Conservation (phyloP, 2,888 invertebrate species). For the Hirtodrosophila duncani region DNA sequence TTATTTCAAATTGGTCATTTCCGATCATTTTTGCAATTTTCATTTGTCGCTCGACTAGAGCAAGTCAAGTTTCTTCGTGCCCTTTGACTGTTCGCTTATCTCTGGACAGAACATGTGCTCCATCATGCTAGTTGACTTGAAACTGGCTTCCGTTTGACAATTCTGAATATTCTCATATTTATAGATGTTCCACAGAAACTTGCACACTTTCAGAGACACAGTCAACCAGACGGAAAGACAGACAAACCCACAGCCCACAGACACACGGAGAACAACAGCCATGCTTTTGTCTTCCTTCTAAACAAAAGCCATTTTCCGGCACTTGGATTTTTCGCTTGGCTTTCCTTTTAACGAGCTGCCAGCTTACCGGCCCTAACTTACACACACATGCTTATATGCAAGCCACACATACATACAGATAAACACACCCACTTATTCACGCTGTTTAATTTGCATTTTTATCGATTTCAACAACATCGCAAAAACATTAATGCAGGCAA, state of each 20-base stretch:
- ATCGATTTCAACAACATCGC: constrained; percentile 50
- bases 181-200: constrained; percentile 8
- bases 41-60: constrained; percentile 60
- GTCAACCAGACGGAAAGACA: not conserved
- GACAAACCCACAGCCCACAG: not conserved
- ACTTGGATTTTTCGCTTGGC: constrained; percentile 41
- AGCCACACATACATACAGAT: constrained; percentile 14
- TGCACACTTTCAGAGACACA: too few species aligned
- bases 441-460: constrained; percentile 73
- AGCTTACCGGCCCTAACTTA: constrained; percentile 7
- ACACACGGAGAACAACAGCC: constrained; percentile 12
- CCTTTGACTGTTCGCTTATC: not conserved
- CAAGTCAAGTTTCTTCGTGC: constrained; percentile 14
- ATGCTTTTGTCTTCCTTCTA: constrained; percentile 15
- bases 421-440: constrained; percentile 33
- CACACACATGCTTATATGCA: constrained; percentile 7
- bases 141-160: constrained; percentile 59
- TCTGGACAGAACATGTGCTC: constrained; percentile 40
- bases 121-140: constrained; percentile 57
- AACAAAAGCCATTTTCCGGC: constrained; percentile 64
- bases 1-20: constrained; percentile 74
- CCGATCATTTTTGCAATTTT: constrained; percentile 64
- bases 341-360: constrained; percentile 44
- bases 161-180: constrained; percentile 35
- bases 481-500: too few species aligned